These are phyloP conservation scores for Peromyscus maniculatus DNA, from an alignment of 2,113 vertebrate genomes.

Conservation along the genomic window DNA sequence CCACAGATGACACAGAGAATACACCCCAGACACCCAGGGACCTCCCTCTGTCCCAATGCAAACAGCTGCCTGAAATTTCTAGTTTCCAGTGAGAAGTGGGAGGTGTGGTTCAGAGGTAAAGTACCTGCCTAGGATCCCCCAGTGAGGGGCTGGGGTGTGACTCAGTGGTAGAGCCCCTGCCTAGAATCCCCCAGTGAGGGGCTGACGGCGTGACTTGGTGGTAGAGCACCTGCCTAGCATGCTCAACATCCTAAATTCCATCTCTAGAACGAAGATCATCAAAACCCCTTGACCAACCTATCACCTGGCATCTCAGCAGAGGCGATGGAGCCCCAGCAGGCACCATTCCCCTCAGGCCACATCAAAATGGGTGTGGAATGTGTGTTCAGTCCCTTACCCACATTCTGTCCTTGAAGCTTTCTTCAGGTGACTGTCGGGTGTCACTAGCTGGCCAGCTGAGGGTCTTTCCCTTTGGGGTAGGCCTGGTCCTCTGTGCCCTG, in stretches of 20 bases:
- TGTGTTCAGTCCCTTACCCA: not conserved
- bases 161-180: not conserved
- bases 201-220: not conserved
- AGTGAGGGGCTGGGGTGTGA: not conserved
- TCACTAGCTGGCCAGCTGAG: not conserved
- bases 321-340: not conserved
- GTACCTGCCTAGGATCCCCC: no score
- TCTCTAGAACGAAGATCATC: not conserved
- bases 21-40: rapidly evolving
- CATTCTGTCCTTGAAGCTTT: not conserved
- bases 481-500: not conserved
- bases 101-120: no score
- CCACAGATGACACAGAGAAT: not conserved
- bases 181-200: not conserved
- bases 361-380: not conserved
- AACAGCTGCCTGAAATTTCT: not conserved
- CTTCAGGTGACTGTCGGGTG: not conserved
- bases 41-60: not conserved
- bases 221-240: not conserved
- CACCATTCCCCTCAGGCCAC: not conserved
- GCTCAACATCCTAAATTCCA: not conserved
- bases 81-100: no score
- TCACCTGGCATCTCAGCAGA: not conserved
- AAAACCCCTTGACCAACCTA: not conserved
- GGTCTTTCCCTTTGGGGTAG: not conserved